Conservation (phyloP, 2,888 invertebrate species). For the Muschampia staudingeri region DNA sequence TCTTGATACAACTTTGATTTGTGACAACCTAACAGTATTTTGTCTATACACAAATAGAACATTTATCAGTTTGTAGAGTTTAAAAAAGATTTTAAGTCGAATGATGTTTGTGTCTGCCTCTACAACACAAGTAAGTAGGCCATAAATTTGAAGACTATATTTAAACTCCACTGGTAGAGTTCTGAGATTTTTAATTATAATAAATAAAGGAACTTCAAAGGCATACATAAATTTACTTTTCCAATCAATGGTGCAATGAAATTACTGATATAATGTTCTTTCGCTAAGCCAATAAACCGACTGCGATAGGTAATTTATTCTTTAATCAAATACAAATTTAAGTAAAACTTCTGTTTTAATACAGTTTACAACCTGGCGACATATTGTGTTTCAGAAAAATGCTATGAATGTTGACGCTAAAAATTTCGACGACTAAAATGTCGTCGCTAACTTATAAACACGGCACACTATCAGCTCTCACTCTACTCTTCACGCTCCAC, state of each 20-base stretch:
- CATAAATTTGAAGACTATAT: constrained; percentile 77
- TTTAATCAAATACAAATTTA: too few relatives aligned
- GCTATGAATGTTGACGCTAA: too few relatives aligned
- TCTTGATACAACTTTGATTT: constrained; percentile 3
- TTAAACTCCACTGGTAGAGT: constrained; percentile 73
- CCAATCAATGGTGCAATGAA: background rate
- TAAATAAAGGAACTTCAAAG: constrained; percentile 57
- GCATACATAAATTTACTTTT: constrained; percentile 24
- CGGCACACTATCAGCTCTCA: too few relatives aligned
- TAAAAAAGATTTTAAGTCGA: constrained; percentile 8
- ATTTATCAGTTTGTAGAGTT: background rate
- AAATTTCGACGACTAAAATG: too few relatives aligned
- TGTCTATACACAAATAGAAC: constrained; percentile 23
- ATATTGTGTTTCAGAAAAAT: too few relatives aligned
- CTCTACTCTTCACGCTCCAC: too few relatives aligned
- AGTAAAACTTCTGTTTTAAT: too few relatives aligned
- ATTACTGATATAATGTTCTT: background rate
- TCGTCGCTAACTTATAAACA: too few relatives aligned
- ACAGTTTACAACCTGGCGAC: too few relatives aligned
- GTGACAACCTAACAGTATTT: background rate
- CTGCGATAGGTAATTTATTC: background rate
- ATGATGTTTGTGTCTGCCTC: background rate
- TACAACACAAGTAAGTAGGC: constrained; percentile 60
- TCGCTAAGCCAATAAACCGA: constrained; percentile 14
- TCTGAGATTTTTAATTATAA: constrained; percentile 68